Evolutionary conservation across 2,113 vertebrate species (phyloP).

Genomic region (Alethe castanea): DNA sequence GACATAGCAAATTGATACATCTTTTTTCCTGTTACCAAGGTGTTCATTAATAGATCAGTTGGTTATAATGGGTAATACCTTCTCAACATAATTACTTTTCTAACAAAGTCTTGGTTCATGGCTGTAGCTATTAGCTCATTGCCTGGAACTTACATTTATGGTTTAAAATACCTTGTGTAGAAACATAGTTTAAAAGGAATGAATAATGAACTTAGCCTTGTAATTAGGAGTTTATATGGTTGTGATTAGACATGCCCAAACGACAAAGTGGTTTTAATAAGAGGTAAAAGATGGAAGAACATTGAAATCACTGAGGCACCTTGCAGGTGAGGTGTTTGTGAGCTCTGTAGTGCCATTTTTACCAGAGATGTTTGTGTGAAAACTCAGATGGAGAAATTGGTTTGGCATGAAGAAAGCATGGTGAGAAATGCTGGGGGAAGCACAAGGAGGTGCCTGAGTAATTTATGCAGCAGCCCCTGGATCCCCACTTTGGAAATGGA

Average conservation of each 20-base stretch:
- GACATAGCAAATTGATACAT: accelerated
- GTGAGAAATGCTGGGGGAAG: background rate
- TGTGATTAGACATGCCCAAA: background rate
- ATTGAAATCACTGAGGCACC: background rate
- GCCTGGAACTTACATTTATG: background rate
- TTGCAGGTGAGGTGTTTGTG: background rate
- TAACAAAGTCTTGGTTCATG: background rate
- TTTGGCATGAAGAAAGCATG: background rate
- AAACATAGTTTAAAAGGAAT: background rate
- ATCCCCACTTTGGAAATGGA: background rate
- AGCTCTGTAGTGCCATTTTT: background rate
- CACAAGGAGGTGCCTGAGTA: background rate
- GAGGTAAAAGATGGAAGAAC: background rate
- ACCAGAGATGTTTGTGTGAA: background rate
- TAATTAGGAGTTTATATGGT: background rate
- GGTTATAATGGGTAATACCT: background rate
- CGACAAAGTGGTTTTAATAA: background rate
- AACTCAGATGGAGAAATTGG: background rate
- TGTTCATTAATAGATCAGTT: background rate
- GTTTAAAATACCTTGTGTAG: background rate
- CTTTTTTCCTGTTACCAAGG: background rate
- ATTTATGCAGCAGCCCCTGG: background rate
- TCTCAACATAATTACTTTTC: background rate
- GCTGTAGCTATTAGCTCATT: background rate
- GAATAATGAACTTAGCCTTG: background rate